These are phyloP conservation scores for Rhynchopsitta pachyrhyncha DNA, from an alignment of 2,113 vertebrate genomes.

Conservation along the genomic window DNA sequence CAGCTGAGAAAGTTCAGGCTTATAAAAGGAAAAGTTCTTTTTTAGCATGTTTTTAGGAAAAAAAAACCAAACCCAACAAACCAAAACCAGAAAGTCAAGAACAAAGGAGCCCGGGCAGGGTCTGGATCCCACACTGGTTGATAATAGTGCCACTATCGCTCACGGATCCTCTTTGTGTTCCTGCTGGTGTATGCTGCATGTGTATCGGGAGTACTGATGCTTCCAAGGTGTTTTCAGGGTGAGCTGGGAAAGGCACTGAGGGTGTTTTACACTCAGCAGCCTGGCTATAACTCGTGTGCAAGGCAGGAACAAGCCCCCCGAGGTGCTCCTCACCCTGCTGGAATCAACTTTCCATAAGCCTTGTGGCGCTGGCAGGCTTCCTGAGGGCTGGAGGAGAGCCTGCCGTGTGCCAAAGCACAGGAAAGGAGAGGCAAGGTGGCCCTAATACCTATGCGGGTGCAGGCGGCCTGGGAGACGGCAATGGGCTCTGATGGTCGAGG, in stretches of 20 bases:
- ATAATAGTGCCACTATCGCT: background rate
- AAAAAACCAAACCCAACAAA: background rate
- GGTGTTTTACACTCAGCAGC: background rate
- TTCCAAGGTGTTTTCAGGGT: background rate
- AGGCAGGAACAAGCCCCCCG: background rate
- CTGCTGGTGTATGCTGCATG: background rate
- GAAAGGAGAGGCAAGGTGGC: background rate
- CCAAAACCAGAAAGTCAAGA: constrained; percentile 30
- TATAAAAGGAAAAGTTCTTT: background rate
- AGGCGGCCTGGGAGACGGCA: background rate
- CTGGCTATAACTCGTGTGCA: fast-evolving
- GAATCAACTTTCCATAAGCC: constrained; percentile 40
- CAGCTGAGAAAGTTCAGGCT: constrained; percentile 42
- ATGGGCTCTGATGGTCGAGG: fast-evolving
- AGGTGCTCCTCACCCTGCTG: background rate
- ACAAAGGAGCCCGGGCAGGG: constrained; percentile 52
- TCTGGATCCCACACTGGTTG: constrained; percentile 23
- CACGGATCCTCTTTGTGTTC: constrained; percentile 6
- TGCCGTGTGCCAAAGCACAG: background rate
- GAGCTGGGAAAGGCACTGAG: background rate
- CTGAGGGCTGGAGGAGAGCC: constrained; percentile 12
- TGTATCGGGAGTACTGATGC: background rate
- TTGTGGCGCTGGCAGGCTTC: background rate
- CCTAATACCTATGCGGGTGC: background rate
- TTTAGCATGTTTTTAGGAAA: background rate